phyloP scores from a whole-genome alignment of 2,113 vertebrate species.

The Eclectus roratus region DNA sequence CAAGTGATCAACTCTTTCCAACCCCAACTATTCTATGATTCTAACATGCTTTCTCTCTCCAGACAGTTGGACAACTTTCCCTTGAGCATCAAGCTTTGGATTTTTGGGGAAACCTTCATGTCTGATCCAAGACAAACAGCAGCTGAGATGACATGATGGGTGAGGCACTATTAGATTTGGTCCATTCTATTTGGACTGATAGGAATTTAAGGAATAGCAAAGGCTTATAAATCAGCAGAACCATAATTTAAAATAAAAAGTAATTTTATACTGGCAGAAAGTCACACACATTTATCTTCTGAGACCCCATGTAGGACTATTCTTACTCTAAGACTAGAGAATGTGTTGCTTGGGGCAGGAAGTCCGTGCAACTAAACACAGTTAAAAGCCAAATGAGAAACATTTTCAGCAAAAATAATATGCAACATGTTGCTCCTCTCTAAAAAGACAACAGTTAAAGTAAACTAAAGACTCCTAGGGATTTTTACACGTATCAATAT shows the following conservation, averaged over 20 bases:
- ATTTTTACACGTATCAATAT: neutral
- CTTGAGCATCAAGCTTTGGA: neutral
- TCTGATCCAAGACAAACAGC: neutral
- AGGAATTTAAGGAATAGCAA: neutral
- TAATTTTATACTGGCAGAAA: accelerated
- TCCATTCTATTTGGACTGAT: neutral
- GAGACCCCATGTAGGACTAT: neutral
- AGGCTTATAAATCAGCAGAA: neutral
- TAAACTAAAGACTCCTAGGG: neutral
- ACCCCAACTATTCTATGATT: neutral
- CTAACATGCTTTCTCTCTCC: neutral
- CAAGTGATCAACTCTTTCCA: neutral
- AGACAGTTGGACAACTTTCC: neutral
- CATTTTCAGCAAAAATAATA: neutral
- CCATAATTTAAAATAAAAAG: neutral
- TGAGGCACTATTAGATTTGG: neutral
- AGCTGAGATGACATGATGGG: neutral
- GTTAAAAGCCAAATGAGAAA: neutral
- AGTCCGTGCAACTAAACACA: neutral
- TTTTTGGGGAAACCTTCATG: neutral
- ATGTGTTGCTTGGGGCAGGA: neutral
- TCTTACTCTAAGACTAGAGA: neutral
- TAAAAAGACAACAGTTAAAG: neutral
- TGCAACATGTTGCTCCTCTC: neutral
- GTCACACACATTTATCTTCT: accelerated